phyloP scores from a whole-genome alignment of 1,140 invertebrate genomes.

The Drosophila pallidifrons region DNA sequence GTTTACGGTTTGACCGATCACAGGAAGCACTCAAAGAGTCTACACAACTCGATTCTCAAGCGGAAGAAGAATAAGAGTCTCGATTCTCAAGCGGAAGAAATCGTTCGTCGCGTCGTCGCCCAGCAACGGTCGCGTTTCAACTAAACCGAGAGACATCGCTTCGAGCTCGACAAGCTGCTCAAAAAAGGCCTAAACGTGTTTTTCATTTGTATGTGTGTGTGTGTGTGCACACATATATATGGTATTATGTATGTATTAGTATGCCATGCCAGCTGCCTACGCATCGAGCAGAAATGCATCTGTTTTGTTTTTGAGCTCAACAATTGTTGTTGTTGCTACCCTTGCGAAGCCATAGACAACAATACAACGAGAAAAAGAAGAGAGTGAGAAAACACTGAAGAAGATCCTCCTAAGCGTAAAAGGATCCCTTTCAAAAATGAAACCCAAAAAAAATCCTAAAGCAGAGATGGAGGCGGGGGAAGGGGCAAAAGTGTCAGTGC shows the following conservation, averaged over 20 bases:
- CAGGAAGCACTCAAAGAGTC: conserved; percentile 55
- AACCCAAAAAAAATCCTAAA: conserved; percentile 3
- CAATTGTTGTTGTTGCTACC: conserved; percentile 37
- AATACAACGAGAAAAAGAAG: conserved; percentile 39
- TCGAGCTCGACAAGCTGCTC: conserved; percentile 36
- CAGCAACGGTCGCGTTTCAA: conserved; percentile 71
- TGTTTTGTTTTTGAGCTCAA: conserved; percentile 63
- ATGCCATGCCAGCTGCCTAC: conserved; percentile 50
- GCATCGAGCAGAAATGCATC: conserved; percentile 63
- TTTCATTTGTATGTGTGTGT: conserved; percentile 43
- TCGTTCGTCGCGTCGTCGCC: conserved; percentile 51
- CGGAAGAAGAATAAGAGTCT: neutral
- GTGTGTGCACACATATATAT: neutral
- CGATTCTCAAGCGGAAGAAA: conserved; percentile 32
- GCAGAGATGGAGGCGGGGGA: neutral
- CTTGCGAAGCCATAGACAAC: conserved; percentile 52
- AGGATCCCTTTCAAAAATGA: conserved; percentile 65
- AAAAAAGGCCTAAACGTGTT: conserved; percentile 62
- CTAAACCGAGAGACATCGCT: conserved; percentile 73
- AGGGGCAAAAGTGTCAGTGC: conserved; percentile 3
- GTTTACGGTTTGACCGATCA: conserved; percentile 43
- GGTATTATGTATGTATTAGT: conserved; percentile 24
- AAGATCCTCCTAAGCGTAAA: conserved; percentile 70
- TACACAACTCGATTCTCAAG: neutral
- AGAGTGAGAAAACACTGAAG: conserved; percentile 38